Percentiles rank a stretch among this genome's conserved stretches.
phyloP scores from a whole-genome alignment of 2,113 vertebrate genomes.

The Regulus satrapa region DNA sequence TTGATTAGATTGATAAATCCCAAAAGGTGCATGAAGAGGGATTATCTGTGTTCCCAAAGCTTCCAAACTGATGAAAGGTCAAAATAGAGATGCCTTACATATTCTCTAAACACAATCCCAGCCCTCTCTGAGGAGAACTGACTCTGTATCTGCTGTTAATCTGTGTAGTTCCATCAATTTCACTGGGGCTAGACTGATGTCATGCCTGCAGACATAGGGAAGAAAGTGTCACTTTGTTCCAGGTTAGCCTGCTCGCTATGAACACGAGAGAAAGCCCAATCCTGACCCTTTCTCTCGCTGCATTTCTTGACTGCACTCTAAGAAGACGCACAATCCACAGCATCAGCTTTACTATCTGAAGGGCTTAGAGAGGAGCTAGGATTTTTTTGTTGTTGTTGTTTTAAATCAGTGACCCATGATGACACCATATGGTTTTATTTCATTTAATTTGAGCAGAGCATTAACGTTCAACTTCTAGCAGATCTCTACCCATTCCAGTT shows the following conservation, averaged over 20 bases:
- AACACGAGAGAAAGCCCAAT: background rate
- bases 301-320: background rate
- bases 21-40: background rate
- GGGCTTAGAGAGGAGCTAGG: constrained; percentile 30
- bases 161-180: background rate
- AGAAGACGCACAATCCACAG: background rate
- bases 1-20: background rate
- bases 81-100: background rate
- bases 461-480: constrained; percentile 37
- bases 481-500: background rate
- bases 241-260: background rate
- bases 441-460: constrained; percentile 60
- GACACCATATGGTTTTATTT: constrained; percentile 65
- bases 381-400: constrained; percentile 59
- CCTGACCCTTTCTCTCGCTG: background rate
- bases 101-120: background rate
- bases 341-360: constrained; percentile 33
- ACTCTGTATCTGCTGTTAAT: background rate
- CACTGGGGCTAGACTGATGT: background rate
- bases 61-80: background rate
- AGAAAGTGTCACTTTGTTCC: background rate
- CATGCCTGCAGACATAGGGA: background rate
- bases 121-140: background rate
- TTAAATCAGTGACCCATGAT: constrained; percentile 63
- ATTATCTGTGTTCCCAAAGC: background rate